Evolutionary conservation across 2,888 invertebrate species (phyloP).

Genomic region (Tetanocera ferruginea): DNA sequence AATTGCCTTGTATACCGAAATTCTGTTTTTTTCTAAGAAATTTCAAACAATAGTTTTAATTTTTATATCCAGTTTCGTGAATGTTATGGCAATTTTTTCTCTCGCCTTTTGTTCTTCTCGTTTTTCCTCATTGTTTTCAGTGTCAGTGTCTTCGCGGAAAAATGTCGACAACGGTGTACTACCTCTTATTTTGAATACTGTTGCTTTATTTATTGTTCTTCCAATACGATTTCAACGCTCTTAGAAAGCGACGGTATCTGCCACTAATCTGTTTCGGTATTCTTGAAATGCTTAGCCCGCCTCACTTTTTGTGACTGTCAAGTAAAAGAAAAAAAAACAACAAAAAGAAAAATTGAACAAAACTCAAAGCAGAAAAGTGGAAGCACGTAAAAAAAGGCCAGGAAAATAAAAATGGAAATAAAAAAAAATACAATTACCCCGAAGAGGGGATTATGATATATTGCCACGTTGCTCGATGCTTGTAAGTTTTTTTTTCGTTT

Average conservation of each 20-base stretch:
- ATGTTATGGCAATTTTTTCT: too few relatives aligned
- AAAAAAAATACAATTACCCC: slow-evolving; percentile 23
- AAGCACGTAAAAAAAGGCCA: neutral
- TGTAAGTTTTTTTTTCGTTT: too few relatives aligned
- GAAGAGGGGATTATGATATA: slow-evolving; percentile 18
- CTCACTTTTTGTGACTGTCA: neutral
- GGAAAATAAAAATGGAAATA: slow-evolving; percentile 4
- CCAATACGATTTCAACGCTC: slow-evolving; percentile 3
- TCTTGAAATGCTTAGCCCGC: neutral
- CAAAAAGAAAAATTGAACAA: neutral
- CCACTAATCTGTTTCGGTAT: slow-evolving; percentile 17
- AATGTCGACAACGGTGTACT: neutral
- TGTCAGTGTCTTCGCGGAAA: neutral
- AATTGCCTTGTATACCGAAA: too few relatives aligned
- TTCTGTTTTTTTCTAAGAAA: too few relatives aligned
- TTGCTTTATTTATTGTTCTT: slow-evolving; percentile 11
- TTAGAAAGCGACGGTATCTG: neutral
- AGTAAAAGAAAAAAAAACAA: neutral
- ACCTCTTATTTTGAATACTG: neutral
- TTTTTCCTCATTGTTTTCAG: too few relatives aligned
- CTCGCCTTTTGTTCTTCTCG: too few relatives aligned
- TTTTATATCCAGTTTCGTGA: too few relatives aligned
- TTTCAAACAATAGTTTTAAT: too few relatives aligned
- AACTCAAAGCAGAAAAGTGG: neutral
- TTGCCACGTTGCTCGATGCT: neutral